Evolutionary conservation across 35 echinoderm and acorn worm genomes (phyloP).

Genomic region (Apostichopus californicus): DNA sequence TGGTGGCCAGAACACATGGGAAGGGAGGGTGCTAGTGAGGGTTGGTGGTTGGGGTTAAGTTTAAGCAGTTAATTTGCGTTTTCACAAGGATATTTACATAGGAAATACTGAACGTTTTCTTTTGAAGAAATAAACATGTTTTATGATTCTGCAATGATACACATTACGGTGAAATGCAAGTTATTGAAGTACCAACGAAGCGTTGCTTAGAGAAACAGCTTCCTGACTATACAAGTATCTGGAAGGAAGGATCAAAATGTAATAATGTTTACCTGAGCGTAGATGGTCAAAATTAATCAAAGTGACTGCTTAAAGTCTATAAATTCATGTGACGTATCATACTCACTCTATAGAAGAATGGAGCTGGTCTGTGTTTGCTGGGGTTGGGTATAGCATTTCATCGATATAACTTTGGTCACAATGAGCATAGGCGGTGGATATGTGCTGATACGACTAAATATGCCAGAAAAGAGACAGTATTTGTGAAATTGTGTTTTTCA

Average conservation of each 20-base stretch:
- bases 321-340: neutral
- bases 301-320: neutral
- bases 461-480: neutral
- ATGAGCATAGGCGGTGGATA: slow-evolving; percentile 60
- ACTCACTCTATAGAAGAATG: slow-evolving; percentile 62
- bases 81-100: no score
- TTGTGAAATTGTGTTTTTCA: neutral
- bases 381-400: slow-evolving; percentile 63
- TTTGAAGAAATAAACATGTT: no score
- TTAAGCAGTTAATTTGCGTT: no score
- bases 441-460: slow-evolving; percentile 5
- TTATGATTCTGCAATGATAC: no score
- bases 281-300: neutral
- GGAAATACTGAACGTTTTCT: no score
- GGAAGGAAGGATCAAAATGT: neutral
- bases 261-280: neutral
- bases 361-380: slow-evolving; percentile 66
- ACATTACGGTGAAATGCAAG: no score
- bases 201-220: neutral
- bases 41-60: no score
- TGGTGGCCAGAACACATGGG: no score
- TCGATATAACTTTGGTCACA: slow-evolving; percentile 67
- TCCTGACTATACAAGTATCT: neutral
- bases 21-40: no score
- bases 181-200: neutral